Conservation (phyloP, 2,113 vertebrate species). For the Salvelinus sp. region DNA sequence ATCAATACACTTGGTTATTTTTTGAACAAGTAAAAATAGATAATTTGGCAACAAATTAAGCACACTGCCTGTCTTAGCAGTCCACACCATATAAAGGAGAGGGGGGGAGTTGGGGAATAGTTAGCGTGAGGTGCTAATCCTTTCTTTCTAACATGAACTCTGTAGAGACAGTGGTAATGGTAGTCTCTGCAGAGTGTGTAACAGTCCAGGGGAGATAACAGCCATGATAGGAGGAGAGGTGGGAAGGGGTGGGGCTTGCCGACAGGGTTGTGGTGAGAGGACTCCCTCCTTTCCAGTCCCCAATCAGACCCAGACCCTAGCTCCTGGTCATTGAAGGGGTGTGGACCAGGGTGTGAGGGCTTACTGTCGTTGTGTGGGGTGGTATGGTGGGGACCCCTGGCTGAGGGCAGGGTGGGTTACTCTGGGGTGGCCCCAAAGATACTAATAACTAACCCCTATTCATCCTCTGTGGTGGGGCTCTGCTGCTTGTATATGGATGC, state of each 20-base stretch:
- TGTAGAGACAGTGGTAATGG: conserved; percentile 56
- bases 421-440: conserved; percentile 56
- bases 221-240: conserved; percentile 3
- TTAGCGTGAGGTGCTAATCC: conserved; percentile 56
- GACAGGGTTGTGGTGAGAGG: conserved; percentile 43
- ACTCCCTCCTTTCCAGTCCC: conserved; percentile 1
- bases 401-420: conserved; percentile 49
- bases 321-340: neutral
- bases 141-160: conserved; percentile 40
- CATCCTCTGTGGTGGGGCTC: conserved; percentile 58
- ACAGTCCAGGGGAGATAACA: conserved; percentile 46
- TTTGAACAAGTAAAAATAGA: conserved; percentile 59
- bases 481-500: conserved; percentile 97
- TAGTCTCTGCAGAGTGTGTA: conserved; percentile 52
- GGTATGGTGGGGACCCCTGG: conserved; percentile 19
- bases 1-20: conserved; percentile 21
- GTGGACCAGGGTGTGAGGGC: conserved; percentile 37
- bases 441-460: too few relatives aligned
- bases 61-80: conserved; percentile 28
- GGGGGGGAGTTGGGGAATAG: conserved; percentile 25
- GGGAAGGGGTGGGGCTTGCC: conserved; percentile 16
- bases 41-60: conserved; percentile 52
- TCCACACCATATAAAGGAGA: conserved; percentile 25
- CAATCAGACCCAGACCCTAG: neutral
- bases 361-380: conserved; percentile 20